phyloP scores from a whole-genome alignment of 2,797 vertebrate species.

The Vipera ursinii region DNA sequence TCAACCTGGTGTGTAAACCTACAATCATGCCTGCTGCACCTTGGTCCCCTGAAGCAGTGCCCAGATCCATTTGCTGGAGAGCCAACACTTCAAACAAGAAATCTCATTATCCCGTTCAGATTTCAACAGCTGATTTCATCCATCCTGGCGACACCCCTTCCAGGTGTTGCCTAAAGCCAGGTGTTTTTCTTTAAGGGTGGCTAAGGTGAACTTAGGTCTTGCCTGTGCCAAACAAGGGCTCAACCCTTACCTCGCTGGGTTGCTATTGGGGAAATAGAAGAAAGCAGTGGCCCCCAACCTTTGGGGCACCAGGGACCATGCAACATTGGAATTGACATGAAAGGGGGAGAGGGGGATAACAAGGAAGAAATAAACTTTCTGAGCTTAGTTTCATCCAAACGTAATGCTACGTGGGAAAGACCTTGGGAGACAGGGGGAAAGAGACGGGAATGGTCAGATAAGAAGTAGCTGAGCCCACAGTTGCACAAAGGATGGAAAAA shows the following conservation, averaged over 20 bases:
- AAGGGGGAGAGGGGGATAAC: neutral
- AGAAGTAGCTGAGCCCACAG: neutral
- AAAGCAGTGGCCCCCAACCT: neutral
- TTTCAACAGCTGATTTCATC: neutral
- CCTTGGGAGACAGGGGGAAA: neutral
- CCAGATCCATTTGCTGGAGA: neutral
- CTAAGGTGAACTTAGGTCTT: neutral
- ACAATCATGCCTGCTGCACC: neutral
- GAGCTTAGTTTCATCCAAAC: neutral
- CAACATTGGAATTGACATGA: neutral
- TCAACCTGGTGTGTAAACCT: neutral
- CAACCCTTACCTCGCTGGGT: neutral
- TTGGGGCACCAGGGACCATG: neutral
- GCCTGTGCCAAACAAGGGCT: neutral
- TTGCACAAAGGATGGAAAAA: neutral
- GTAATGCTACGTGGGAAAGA: neutral
- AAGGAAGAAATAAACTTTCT: neutral
- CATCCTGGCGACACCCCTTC: neutral
- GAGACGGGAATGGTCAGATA: neutral
- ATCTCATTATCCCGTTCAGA: neutral
- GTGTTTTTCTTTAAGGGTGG: neutral
- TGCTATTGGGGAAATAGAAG: neutral
- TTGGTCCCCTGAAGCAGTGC: neutral
- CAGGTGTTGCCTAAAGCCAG: neutral
- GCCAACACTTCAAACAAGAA: neutral